A percentile compares a stretch with the other conserved stretches of the same genome.
Evolutionary conservation across 2,888 invertebrate genomes (phyloP).

Genomic region (Dicranocentrus wangi): DNA sequence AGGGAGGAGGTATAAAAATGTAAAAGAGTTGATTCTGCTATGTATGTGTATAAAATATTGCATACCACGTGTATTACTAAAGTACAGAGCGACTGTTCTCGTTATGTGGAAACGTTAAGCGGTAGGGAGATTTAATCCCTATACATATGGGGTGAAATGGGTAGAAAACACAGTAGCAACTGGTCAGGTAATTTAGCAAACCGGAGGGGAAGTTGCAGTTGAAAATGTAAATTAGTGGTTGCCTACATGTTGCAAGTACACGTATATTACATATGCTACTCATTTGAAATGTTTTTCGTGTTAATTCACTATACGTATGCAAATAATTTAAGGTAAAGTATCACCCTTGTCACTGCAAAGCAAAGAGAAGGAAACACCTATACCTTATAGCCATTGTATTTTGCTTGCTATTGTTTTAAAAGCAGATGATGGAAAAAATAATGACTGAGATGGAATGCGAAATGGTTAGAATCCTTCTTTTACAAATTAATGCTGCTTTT

Average conservation of each 20-base stretch:
- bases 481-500: slow-evolving; percentile 45
- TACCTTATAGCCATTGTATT: background rate
- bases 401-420: background rate
- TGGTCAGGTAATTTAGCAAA: slow-evolving; percentile 47
- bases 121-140: no score
- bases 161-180: slow-evolving; percentile 34
- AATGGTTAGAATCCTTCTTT: slow-evolving; percentile 1
- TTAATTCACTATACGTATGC: background rate
- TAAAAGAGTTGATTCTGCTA: background rate
- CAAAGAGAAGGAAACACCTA: background rate
- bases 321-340: background rate
- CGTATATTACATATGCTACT: background rate
- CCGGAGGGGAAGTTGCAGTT: slow-evolving; percentile 23
- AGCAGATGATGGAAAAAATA: background rate
- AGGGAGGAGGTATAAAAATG: slow-evolving; percentile 36
- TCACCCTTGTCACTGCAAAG: background rate
- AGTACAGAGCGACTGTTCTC: no score
- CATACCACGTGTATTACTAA: no score
- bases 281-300: background rate
- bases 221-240: slow-evolving; percentile 34
- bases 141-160: no score
- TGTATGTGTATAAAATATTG: background rate
- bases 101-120: no score
- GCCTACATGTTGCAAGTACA: background rate
- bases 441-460: slow-evolving; percentile 12